These are phyloP conservation scores for Rhombomys opimus DNA, from an alignment of 2,113 vertebrate species.

Conservation along the genomic window DNA sequence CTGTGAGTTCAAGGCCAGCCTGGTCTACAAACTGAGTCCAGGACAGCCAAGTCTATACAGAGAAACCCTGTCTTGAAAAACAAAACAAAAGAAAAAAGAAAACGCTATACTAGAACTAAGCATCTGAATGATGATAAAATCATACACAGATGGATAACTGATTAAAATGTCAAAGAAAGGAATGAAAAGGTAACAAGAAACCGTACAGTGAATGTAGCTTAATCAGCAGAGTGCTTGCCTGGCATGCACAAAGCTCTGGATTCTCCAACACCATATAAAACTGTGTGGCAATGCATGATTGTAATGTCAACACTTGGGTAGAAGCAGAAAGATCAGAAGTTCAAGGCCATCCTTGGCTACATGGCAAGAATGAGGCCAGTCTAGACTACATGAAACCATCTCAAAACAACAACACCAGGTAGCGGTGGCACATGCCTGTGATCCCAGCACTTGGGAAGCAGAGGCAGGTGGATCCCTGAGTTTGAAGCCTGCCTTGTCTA, in stretches of 20 bases:
- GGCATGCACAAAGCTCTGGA: not conserved
- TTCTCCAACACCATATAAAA: not conserved
- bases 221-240: not conserved
- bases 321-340: not conserved
- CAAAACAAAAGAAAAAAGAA: not conserved
- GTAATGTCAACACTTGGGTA: not conserved
- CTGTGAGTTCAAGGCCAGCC: too few relatives aligned
- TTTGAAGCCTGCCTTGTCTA: not conserved
- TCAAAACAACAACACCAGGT: not conserved
- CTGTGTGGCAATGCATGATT: not conserved
- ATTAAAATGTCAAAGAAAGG: not conserved
- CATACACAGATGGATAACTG: not conserved
- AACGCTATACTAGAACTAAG: not conserved
- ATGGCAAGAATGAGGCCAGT: not conserved
- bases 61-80: too few relatives aligned
- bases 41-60: too few relatives aligned
- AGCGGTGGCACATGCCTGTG: not conserved
- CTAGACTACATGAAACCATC: not conserved
- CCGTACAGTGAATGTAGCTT: not conserved
- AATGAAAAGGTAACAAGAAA: not conserved
- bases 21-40: too few relatives aligned
- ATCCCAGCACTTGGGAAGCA: not conserved
- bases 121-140: not conserved
- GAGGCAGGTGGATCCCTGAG: not conserved
- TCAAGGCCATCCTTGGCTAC: not conserved